phyloP scores from a whole-genome alignment of 2,888 invertebrate genomes.

The Drosophila fungiperda region DNA sequence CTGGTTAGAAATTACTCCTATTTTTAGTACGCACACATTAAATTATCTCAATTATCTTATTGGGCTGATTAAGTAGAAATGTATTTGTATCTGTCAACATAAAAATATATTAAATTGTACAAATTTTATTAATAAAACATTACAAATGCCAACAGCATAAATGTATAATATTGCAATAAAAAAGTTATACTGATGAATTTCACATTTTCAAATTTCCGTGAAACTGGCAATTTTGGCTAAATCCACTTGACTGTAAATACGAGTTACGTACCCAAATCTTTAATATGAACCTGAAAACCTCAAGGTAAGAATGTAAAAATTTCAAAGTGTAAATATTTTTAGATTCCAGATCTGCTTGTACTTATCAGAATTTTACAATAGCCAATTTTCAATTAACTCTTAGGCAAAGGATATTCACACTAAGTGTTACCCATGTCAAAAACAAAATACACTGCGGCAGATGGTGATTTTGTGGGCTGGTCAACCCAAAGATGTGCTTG shows the following conservation, averaged over 20 bases:
- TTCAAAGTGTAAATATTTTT: not conserved
- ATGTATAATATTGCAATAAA: not conserved
- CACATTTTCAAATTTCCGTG: not conserved
- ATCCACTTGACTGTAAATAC: not conserved
- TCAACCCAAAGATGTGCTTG: conserved; percentile 19
- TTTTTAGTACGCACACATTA: not conserved
- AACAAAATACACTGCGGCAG: conserved; percentile 47
- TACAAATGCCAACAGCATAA: no score
- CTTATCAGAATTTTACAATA: conserved; percentile 23
- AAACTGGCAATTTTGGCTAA: not conserved
- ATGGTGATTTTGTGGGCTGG: conserved; percentile 26
- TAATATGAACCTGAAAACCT: not conserved
- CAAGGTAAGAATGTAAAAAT: not conserved
- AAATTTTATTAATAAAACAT: no score
- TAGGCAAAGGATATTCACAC: conserved; percentile 3
- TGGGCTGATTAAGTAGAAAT: not conserved
- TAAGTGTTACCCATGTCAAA: conserved; percentile 46
- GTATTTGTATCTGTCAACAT: not conserved
- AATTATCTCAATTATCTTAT: not conserved
- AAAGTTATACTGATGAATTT: not conserved
- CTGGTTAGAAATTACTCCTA: not conserved
- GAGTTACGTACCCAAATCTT: not conserved
- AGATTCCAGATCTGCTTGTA: not conserved
- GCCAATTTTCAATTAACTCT: conserved; percentile 33
- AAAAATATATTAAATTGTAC: no score